Percentiles rank a stretch among this genome's conserved stretches.
These are phyloP conservation scores for Pygmarrhopalites habei DNA, from an alignment of 1,140 invertebrate species.

Conservation along the genomic window DNA sequence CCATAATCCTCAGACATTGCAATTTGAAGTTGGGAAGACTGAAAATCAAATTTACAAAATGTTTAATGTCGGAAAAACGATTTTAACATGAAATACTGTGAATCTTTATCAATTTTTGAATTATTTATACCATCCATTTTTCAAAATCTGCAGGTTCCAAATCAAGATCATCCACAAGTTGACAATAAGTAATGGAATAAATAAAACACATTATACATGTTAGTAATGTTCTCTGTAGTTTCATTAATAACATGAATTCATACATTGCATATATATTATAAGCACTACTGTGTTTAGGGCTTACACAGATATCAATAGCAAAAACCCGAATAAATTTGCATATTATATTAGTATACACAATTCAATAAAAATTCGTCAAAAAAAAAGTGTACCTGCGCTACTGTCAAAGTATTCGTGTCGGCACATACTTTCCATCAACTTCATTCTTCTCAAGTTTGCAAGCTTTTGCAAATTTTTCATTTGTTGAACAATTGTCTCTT, in stretches of 20 bases:
- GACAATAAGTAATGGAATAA: too few species aligned
- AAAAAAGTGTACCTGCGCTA: too few species aligned
- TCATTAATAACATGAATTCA: too few species aligned
- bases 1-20: slow-evolving; percentile 93
- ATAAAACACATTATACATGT: too few species aligned
- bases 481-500: slow-evolving; percentile 66
- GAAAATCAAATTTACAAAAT: too few species aligned
- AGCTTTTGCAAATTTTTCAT: slow-evolving; percentile 72
- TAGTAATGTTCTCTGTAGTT: too few species aligned
- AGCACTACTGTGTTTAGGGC: slow-evolving; percentile 70
- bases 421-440: slow-evolving; percentile 83
- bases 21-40: slow-evolving; percentile 80
- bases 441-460: slow-evolving; percentile 68
- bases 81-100: too few species aligned
- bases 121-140: slow-evolving; percentile 90
- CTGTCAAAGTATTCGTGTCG: slow-evolving; percentile 89
- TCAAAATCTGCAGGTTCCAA: slow-evolving; percentile 70
- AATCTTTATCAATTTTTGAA: too few species aligned
- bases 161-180: too few species aligned
- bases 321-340: neutral
- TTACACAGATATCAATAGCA: neutral
- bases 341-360: neutral
- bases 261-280: too few species aligned
- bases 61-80: too few species aligned
- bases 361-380: slow-evolving; percentile 19